These are phyloP conservation scores for Drosophila malerkotliana DNA, from an alignment of 1,140 invertebrate species.

Conservation along the genomic window DNA sequence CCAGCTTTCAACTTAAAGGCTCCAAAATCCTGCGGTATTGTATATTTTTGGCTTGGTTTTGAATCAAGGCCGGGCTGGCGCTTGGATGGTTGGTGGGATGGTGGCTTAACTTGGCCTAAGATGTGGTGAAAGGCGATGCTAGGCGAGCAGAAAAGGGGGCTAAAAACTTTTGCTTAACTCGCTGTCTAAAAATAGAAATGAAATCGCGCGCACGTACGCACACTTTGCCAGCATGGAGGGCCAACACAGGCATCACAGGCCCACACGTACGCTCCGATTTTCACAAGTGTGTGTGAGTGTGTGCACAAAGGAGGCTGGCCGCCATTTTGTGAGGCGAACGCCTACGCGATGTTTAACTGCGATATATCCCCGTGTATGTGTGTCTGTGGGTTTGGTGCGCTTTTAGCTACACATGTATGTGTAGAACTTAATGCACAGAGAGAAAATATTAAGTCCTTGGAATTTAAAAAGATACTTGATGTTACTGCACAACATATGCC, in stretches of 20 bases:
- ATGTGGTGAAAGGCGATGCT: slow-evolving; percentile 36
- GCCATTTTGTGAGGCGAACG: slow-evolving; percentile 76
- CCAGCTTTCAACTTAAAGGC: slow-evolving; percentile 20
- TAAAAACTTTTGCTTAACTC: slow-evolving; percentile 62
- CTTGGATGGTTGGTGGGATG: not conserved
- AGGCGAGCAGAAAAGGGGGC: slow-evolving; percentile 35
- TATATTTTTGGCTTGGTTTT: not conserved
- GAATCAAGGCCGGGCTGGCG: not conserved
- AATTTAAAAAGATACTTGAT: too few species aligned
- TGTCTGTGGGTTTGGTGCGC: slow-evolving; percentile 31
- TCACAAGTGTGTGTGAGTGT: slow-evolving; percentile 17
- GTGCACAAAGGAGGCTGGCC: slow-evolving; percentile 72
- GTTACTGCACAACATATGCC: too few species aligned
- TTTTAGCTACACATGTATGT: slow-evolving; percentile 20
- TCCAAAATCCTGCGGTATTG: slow-evolving; percentile 20
- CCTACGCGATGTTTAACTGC: slow-evolving; percentile 61
- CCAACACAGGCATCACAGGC: slow-evolving; percentile 21
- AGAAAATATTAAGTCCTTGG: not conserved
- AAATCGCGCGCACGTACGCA: slow-evolving; percentile 75
- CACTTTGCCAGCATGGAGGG: slow-evolving; percentile 24
- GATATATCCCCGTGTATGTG: slow-evolving; percentile 20
- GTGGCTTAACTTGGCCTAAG: slow-evolving; percentile 11
- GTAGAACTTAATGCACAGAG: slow-evolving; percentile 8
- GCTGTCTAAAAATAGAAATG: slow-evolving; percentile 77
- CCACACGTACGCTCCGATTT: slow-evolving; percentile 10